These are phyloP conservation scores for Lithosia quadra DNA, from an alignment of 2,888 invertebrate species.

Conservation along the genomic window DNA sequence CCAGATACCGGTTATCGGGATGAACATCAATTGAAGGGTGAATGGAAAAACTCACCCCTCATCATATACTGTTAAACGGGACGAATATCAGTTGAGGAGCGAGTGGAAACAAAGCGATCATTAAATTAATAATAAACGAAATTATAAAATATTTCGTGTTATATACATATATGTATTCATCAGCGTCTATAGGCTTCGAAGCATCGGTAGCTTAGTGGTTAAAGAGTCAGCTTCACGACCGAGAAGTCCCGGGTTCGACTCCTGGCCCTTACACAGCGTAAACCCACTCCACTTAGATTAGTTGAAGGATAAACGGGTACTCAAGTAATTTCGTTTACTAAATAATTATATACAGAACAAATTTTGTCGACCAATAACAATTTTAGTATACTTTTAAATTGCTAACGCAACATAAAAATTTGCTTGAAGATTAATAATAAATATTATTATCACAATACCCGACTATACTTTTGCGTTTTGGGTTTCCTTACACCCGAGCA, in stretches of 20 bases:
- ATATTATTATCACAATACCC: neutral
- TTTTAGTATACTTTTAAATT: neutral
- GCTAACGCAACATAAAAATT: conserved; percentile 2
- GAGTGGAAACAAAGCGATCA: neutral
- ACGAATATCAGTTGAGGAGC: neutral
- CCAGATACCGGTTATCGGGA: neutral
- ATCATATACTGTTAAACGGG: neutral
- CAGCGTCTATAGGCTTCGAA: no score
- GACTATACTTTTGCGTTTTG: neutral
- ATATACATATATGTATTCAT: no score
- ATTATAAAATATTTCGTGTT: no score
- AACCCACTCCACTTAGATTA: no score
- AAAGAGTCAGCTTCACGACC: no score
- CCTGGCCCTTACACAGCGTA: no score
- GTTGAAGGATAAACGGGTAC: no score
- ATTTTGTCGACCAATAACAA: neutral
- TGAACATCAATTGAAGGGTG: no score
- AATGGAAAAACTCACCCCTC: neutral
- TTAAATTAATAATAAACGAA: neutral
- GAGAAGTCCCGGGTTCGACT: no score
- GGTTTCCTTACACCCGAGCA: no score
- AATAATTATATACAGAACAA: neutral
- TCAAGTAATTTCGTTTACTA: no score
- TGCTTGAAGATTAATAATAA: neutral
- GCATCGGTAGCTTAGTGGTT: no score